Evolutionary conservation across 2,888 invertebrate genomes (phyloP).

Genomic region (Phortica okadai): DNA sequence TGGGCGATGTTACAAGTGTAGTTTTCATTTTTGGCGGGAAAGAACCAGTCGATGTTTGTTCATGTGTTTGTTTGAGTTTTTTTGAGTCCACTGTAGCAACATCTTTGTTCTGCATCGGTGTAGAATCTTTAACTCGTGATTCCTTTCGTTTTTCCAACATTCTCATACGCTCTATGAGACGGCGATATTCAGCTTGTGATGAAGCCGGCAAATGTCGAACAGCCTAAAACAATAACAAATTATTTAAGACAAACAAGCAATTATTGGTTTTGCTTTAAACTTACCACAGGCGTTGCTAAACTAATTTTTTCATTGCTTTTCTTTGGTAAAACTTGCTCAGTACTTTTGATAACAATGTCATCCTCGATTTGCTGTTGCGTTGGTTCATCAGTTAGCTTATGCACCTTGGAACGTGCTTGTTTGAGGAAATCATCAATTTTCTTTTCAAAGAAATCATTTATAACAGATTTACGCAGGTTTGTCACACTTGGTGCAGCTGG

Average conservation of each 20-base stretch:
- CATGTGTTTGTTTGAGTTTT: too few species aligned
- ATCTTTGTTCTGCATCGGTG: too few species aligned
- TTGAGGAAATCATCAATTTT: slow-evolving; percentile 73
- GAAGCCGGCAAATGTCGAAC: slow-evolving; percentile 75
- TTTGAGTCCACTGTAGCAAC: too few species aligned
- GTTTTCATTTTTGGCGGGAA: too few species aligned
- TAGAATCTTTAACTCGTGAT: slow-evolving; percentile 27
- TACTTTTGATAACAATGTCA: background rate
- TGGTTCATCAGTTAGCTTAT: background rate
- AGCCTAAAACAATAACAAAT: slow-evolving; percentile 58
- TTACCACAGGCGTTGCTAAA: slow-evolving; percentile 64
- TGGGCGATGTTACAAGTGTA: too few species aligned
- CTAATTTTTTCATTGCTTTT: background rate
- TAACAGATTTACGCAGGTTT: slow-evolving; percentile 58
- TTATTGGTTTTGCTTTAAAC: slow-evolving; percentile 43
- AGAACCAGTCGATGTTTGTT: too few species aligned
- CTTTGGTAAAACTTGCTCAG: too few species aligned
- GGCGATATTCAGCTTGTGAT: slow-evolving; percentile 74
- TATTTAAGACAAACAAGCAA: slow-evolving; percentile 20
- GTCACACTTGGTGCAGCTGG: background rate
- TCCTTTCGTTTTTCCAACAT: slow-evolving; percentile 71
- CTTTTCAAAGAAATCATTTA: slow-evolving; percentile 68
- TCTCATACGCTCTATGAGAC: slow-evolving; percentile 74
- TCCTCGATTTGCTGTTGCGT: background rate
- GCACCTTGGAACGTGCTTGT: slow-evolving; percentile 66